A percentile compares a stretch with the other conserved stretches of the same genome.
Conservation (phyloP, 1,140 invertebrate species). For the Hermetia illucens region DNA sequence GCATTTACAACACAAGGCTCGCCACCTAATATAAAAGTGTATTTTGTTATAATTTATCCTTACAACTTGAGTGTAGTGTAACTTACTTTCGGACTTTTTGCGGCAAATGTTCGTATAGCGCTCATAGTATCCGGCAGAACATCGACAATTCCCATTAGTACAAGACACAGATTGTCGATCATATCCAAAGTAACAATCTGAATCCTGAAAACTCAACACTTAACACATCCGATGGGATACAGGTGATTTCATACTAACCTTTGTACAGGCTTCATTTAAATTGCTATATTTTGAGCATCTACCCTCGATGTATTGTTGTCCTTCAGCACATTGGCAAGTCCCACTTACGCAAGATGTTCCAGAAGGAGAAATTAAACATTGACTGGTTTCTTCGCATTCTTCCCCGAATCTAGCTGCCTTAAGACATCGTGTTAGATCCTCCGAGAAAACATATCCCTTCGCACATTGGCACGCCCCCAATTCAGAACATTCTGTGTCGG, state of each 20-base stretch:
- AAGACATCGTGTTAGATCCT: constrained; percentile 21
- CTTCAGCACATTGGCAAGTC: constrained; percentile 28
- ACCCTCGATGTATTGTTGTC: constrained; percentile 24
- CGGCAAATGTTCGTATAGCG: constrained; percentile 30
- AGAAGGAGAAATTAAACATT: constrained; percentile 32
- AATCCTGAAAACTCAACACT: constrained; percentile 14
- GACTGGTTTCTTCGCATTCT: constrained; percentile 23
- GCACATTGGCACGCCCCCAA: constrained; percentile 17
- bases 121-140: constrained; percentile 29
- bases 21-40: constrained; percentile 9
- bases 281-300: constrained; percentile 23
- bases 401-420: constrained; percentile 26
- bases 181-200: constrained; percentile 28
- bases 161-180: constrained; percentile 27
- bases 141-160: constrained; percentile 22
- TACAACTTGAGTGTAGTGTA: neutral
- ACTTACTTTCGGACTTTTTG: constrained; percentile 29
- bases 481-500: constrained; percentile 15
- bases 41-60: neutral
- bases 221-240: neutral
- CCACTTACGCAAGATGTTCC: constrained; percentile 30
- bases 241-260: constrained; percentile 1
- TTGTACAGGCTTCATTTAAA: constrained; percentile 21
- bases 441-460: constrained; percentile 20
- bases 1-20: constrained; percentile 28